These are phyloP conservation scores for Macroteleia sp. DNA, from an alignment of 2,888 invertebrate genomes.

Conservation along the genomic window DNA sequence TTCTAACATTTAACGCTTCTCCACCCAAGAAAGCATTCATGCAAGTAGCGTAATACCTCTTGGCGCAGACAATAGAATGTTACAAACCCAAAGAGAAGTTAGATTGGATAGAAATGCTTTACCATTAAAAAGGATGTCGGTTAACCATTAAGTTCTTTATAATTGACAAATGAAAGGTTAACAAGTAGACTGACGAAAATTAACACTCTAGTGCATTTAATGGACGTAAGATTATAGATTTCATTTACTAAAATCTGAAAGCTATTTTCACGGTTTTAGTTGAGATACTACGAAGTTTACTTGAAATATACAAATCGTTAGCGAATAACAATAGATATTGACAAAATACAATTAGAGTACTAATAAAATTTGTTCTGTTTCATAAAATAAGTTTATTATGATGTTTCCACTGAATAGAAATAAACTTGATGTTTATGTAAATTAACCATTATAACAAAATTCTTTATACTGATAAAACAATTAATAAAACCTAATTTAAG, in stretches of 20 bases:
- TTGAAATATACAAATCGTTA: too few species aligned
- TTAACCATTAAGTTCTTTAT: slow-evolving; percentile 24
- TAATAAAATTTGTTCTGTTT: too few species aligned
- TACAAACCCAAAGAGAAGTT: slow-evolving; percentile 32
- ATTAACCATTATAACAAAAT: too few species aligned
- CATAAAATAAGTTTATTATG: too few species aligned
- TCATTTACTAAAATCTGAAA: slow-evolving; percentile 10
- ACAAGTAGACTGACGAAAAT: slow-evolving; percentile 9
- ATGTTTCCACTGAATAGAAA: too few species aligned
- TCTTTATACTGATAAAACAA: too few species aligned
- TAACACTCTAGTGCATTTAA: slow-evolving; percentile 3
- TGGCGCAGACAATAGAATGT: slow-evolving; percentile 24
- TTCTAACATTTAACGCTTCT: slow-evolving; percentile 17
- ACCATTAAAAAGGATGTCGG: slow-evolving; percentile 24
- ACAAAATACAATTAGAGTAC: too few species aligned
- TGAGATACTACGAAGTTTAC: too few species aligned
- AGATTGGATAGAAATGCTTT: slow-evolving; percentile 31
- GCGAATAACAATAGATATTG: too few species aligned
- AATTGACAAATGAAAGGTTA: slow-evolving; percentile 26
- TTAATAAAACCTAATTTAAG: too few species aligned
- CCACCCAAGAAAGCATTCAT: slow-evolving; percentile 24
- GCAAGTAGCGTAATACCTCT: slow-evolving; percentile 27
- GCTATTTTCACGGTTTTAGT: too few species aligned
- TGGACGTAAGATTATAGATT: slow-evolving; percentile 9
- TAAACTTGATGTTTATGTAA: too few species aligned